Conservation (phyloP, 2,113 vertebrate genomes). For the Fukomys damarensis region DNA sequence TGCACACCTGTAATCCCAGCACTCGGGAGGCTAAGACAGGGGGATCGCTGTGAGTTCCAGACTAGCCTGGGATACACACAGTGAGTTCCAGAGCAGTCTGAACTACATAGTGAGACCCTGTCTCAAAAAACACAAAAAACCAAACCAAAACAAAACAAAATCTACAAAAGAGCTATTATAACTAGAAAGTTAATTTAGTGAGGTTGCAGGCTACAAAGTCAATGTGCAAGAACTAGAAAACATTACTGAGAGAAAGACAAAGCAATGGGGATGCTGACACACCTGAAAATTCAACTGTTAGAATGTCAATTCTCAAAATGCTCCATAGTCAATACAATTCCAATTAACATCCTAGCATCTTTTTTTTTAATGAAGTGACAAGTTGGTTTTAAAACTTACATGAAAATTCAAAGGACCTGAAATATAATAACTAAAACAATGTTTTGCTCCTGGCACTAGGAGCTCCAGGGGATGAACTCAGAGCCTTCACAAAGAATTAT, state of each 20-base stretch:
- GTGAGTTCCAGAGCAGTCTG: too few relatives aligned
- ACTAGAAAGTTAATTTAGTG: neutral
- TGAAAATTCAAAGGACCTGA: neutral
- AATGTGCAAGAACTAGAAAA: neutral
- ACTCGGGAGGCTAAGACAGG: too few relatives aligned
- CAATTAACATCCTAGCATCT: neutral
- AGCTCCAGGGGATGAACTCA: neutral
- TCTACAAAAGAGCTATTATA: neutral
- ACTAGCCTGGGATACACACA: too few relatives aligned
- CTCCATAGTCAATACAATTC: neutral
- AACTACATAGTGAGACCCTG: too few relatives aligned
- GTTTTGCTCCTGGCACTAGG: neutral
- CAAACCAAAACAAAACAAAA: too few relatives aligned
- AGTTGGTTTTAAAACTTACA: neutral
- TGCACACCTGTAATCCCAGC: too few relatives aligned
- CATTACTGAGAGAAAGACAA: neutral
- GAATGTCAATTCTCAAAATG: constrained; percentile 13
- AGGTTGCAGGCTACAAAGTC: neutral
- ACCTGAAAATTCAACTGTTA: neutral
- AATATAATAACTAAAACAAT: neutral
- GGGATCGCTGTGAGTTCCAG: too few relatives aligned
- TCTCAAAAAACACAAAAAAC: too few relatives aligned
- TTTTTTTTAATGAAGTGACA: neutral
- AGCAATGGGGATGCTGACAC: neutral
- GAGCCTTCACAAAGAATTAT: neutral